Percentiles rank a stretch among this genome's conserved stretches.
Evolutionary conservation across 2,113 vertebrate species (phyloP).

Genomic region (Nipponia nippon): DNA sequence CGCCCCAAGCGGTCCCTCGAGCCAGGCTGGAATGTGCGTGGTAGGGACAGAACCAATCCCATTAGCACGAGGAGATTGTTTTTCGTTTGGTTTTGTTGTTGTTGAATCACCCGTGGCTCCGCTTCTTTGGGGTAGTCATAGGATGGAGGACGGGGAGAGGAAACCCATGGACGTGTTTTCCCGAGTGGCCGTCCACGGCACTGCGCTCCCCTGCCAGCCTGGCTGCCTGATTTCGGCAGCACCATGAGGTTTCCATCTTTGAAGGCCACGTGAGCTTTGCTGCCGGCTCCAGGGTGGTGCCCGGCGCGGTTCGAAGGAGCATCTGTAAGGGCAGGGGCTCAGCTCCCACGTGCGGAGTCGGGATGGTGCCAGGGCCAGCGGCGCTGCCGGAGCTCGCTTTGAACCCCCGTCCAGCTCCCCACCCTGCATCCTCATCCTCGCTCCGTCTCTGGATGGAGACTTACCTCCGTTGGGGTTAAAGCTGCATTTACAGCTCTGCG

Average conservation of each 20-base stretch:
- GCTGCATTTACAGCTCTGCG: not conserved
- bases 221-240: rapidly evolving
- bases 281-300: not conserved
- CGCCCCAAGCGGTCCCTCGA: not conserved
- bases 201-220: not conserved
- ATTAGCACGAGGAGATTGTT: constrained; percentile 59
- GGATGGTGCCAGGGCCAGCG: not conserved
- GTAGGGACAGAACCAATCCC: constrained; percentile 67
- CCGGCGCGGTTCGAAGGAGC: rapidly evolving
- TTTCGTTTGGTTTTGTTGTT: constrained; percentile 30
- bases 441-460: not conserved
- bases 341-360: rapidly evolving
- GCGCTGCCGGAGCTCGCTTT: not conserved
- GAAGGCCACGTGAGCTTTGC: not conserved
- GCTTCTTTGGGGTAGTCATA: not conserved
- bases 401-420: not conserved
- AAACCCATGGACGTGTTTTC: not conserved
- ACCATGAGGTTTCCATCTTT: not conserved
- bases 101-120: not conserved
- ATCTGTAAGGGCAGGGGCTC: not conserved
- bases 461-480: not conserved
- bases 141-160: not conserved
- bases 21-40: constrained; percentile 63
- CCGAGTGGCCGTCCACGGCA: rapidly evolving
- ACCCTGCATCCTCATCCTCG: not conserved